These are phyloP conservation scores for Chaenogobius annularis DNA, from an alignment of 2,113 vertebrate species.

Conservation along the genomic window DNA sequence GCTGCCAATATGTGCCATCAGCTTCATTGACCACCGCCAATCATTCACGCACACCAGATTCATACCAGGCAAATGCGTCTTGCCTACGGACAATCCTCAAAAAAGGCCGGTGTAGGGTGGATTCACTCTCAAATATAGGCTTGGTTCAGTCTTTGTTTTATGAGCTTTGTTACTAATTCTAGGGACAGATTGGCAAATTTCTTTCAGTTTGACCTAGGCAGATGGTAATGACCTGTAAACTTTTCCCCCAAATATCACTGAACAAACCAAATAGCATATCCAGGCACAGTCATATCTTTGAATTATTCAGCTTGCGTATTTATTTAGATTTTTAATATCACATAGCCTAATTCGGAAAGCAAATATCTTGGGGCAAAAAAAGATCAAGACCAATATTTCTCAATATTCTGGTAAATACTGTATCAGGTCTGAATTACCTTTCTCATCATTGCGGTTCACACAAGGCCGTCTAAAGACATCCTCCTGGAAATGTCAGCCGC, in stretches of 20 bases:
- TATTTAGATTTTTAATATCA: neutral
- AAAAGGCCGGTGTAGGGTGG: too few species aligned
- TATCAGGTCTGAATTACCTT: constrained; percentile 52
- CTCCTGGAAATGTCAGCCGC: constrained; percentile 73
- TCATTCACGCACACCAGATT: too few species aligned
- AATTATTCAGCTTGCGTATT: neutral
- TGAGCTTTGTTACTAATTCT: too few species aligned
- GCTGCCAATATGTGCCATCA: too few species aligned
- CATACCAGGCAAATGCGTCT: too few species aligned
- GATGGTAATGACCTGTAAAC: neutral
- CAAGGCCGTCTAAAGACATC: constrained; percentile 47
- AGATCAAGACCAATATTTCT: neutral
- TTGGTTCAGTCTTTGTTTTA: too few species aligned
- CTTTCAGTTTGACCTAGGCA: neutral
- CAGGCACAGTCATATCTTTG: neutral
- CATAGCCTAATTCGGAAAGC: neutral
- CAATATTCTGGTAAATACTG: constrained; percentile 1
- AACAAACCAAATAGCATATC: too few species aligned
- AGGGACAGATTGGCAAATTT: neutral
- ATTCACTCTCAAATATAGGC: too few species aligned
- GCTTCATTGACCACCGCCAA: too few species aligned
- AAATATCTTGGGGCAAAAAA: neutral
- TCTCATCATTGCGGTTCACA: constrained; percentile 33
- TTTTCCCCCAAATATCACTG: neutral
- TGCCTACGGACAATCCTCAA: too few species aligned